Conservation (phyloP, 64 coral and sea anemone genomes). For the Pocillopora verrucosa region DNA sequence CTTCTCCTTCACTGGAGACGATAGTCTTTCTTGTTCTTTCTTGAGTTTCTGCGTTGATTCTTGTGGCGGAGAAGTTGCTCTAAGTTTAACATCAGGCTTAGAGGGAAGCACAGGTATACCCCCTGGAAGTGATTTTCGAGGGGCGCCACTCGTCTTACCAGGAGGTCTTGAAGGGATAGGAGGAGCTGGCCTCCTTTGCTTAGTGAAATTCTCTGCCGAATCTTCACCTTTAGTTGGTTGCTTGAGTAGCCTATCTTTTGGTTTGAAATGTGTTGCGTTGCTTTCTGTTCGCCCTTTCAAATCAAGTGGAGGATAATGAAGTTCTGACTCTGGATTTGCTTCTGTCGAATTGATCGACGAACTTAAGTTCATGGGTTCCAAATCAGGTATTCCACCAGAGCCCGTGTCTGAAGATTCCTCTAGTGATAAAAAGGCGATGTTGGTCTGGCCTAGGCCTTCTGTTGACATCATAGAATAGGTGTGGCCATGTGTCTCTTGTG, state of each 20-base stretch:
- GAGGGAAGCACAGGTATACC: constrained; percentile 23
- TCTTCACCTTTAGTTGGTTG: neutral
- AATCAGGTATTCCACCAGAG: neutral
- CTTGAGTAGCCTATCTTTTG: neutral
- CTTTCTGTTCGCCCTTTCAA: neutral
- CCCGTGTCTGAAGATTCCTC: neutral
- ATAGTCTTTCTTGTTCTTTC: neutral
- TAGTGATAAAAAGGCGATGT: neutral
- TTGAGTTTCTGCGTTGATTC: neutral
- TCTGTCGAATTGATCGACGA: neutral
- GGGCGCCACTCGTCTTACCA: neutral
- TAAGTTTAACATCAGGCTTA: neutral
- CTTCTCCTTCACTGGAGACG: constrained; percentile 17
- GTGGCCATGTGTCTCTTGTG: neutral
- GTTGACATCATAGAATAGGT: neutral
- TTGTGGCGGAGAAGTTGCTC: neutral
- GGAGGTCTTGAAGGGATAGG: neutral
- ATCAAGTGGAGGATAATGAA: neutral
- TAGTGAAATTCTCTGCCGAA: neutral
- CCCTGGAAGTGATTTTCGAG: constrained; percentile 7
- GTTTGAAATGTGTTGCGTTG: neutral
- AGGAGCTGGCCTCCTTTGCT: constrained; percentile 19
- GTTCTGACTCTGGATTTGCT: neutral
- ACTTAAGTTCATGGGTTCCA: neutral
- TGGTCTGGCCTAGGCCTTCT: neutral